phyloP scores from a whole-genome alignment of 1,140 invertebrate genomes.

The Zaprionus capensis region DNA sequence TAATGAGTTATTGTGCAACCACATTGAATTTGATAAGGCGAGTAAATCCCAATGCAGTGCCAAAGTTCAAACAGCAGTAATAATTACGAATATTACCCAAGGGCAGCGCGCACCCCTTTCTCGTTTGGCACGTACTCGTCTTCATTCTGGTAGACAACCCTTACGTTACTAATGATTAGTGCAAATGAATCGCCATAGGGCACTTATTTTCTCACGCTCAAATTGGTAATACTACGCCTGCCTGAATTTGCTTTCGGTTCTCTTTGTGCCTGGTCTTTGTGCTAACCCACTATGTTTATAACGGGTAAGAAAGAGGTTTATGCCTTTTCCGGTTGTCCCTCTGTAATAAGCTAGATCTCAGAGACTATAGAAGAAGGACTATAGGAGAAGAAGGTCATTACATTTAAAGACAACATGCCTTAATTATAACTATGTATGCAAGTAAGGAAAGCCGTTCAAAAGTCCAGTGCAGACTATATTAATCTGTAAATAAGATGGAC shows the following conservation, averaged over 20 bases:
- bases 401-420: too few species aligned
- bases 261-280: neutral
- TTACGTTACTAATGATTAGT: constrained; percentile 33
- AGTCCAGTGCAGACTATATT: too few species aligned
- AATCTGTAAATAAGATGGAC: too few species aligned
- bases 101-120: constrained; percentile 45
- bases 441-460: too few species aligned
- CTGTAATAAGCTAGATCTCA: too few species aligned
- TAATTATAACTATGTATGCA: too few species aligned
- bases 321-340: too few species aligned
- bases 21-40: constrained; percentile 13
- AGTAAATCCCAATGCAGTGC: constrained; percentile 30
- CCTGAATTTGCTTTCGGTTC: constrained; percentile 4
- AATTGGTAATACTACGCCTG: constrained; percentile 46
- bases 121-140: constrained; percentile 27
- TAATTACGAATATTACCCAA: constrained; percentile 68
- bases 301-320: too few species aligned
- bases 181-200: constrained; percentile 56
- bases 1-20: constrained; percentile 74
- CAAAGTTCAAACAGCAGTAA: constrained; percentile 67
- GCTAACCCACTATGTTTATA: too few species aligned
- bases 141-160: constrained; percentile 47
- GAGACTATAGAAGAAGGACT: too few species aligned
- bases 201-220: constrained; percentile 51
- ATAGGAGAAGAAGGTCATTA: too few species aligned